phyloP scores from a whole-genome alignment of 2,888 invertebrate species.

The Germaria angustata region DNA sequence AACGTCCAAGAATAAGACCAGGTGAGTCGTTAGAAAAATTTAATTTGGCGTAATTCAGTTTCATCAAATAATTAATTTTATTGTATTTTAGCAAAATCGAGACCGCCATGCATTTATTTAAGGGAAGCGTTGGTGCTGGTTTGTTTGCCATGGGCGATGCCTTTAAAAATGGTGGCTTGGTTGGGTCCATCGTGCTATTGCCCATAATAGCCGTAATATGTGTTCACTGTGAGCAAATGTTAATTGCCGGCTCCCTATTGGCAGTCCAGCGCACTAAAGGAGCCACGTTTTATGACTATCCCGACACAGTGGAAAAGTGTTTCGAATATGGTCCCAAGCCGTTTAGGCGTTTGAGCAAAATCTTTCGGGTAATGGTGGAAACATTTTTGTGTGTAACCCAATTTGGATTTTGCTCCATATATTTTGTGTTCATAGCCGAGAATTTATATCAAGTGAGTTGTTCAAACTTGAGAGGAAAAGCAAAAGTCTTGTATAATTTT shows the following conservation, averaged over 20 bases:
- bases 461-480: neutral
- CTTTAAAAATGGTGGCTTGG: conserved; percentile 92
- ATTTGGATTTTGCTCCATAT: conserved; percentile 98
- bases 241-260: conserved; percentile 81
- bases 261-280: conserved; percentile 75
- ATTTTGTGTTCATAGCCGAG: conserved; percentile 95
- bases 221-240: conserved; percentile 94
- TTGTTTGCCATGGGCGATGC: conserved; percentile 97
- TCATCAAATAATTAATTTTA: neutral
- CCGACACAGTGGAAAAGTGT: conserved; percentile 90
- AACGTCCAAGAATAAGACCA: conserved; percentile 70
- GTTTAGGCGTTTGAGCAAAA: conserved; percentile 83
- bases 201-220: conserved; percentile 92
- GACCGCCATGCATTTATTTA: conserved; percentile 93
- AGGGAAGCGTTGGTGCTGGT: conserved; percentile 97
- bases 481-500: neutral
- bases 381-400: conserved; percentile 95
- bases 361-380: conserved; percentile 89
- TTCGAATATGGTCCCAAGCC: conserved; percentile 86
- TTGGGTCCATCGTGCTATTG: conserved; percentile 88
- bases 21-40: conserved; percentile 43
- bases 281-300: conserved; percentile 85
- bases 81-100: conserved; percentile 86
- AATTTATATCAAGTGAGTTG: conserved; percentile 85
- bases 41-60: neutral